Conservation (phyloP, 1,140 invertebrate species). For the Euschistus heros region DNA sequence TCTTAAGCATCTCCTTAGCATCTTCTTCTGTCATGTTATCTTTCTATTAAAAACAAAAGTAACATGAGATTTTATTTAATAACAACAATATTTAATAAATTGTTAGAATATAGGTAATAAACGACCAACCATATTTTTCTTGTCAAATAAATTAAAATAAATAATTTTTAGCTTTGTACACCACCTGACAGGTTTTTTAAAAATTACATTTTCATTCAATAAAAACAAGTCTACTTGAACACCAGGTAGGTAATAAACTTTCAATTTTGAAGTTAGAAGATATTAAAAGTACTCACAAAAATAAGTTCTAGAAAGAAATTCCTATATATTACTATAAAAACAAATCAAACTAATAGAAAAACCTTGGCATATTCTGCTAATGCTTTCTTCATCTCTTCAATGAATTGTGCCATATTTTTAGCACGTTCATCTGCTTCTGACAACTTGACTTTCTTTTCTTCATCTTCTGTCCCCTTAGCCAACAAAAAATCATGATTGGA, state of each 20-base stretch:
- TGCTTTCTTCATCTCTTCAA: constrained; percentile 15
- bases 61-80: neutral
- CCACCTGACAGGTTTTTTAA: too few relatives aligned
- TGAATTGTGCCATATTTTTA: constrained; percentile 11
- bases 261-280: too few relatives aligned
- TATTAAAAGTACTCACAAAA: too few relatives aligned
- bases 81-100: neutral
- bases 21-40: constrained; percentile 35
- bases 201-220: too few relatives aligned
- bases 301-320: too few relatives aligned
- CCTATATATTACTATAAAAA: neutral
- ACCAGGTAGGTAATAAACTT: too few relatives aligned
- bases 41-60: constrained; percentile 32
- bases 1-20: constrained; percentile 30
- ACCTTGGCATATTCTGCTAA: constrained; percentile 9
- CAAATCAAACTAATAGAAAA: neutral
- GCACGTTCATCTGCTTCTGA: constrained; percentile 19
- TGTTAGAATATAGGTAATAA: neutral
- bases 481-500: too few relatives aligned
- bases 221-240: too few relatives aligned
- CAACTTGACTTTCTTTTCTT: constrained; percentile 9
- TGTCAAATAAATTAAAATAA: too few relatives aligned
- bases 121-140: neutral
- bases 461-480: too few relatives aligned
- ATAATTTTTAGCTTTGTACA: too few relatives aligned